Evolutionary conservation across 2,888 invertebrate genomes (phyloP).

Genomic region (Germaria angustata): DNA sequence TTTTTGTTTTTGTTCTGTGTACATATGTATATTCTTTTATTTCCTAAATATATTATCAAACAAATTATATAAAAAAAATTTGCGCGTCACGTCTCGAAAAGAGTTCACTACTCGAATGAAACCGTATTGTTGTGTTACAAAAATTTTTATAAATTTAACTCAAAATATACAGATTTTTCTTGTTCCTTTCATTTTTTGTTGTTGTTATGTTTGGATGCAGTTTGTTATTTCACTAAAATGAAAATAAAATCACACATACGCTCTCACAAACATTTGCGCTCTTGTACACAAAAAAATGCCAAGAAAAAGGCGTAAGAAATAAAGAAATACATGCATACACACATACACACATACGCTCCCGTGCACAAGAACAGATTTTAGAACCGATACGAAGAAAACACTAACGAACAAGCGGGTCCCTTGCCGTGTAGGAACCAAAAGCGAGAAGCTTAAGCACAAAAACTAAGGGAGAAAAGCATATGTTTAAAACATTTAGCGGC

Average conservation of each 20-base stretch:
- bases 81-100: conserved; percentile 67
- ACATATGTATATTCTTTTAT: conserved; percentile 22
- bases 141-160: conserved; percentile 67
- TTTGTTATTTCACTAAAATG: conserved; percentile 34
- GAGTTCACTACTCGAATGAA: conserved; percentile 67
- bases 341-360: too few relatives aligned
- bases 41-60: conserved; percentile 51
- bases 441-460: conserved; percentile 34
- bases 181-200: conserved; percentile 39
- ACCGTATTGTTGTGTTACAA: conserved; percentile 65
- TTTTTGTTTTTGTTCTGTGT: not conserved
- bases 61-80: conserved; percentile 50
- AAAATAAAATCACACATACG: conserved; percentile 9
- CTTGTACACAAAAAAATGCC: not conserved
- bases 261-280: conserved; percentile 6
- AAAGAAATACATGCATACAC: not conserved
- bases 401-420: conserved; percentile 23
- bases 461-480: conserved; percentile 37
- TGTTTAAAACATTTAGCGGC: conserved; percentile 46
- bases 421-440: conserved; percentile 38
- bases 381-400: not conserved
- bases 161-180: conserved; percentile 61
- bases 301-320: not conserved
- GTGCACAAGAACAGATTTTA: not conserved
- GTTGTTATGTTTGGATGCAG: conserved; percentile 55